Percentiles rank a stretch among this genome's conserved stretches.
phyloP scores from a whole-genome alignment of 2,113 vertebrate genomes.

The Myotis davidii region DNA sequence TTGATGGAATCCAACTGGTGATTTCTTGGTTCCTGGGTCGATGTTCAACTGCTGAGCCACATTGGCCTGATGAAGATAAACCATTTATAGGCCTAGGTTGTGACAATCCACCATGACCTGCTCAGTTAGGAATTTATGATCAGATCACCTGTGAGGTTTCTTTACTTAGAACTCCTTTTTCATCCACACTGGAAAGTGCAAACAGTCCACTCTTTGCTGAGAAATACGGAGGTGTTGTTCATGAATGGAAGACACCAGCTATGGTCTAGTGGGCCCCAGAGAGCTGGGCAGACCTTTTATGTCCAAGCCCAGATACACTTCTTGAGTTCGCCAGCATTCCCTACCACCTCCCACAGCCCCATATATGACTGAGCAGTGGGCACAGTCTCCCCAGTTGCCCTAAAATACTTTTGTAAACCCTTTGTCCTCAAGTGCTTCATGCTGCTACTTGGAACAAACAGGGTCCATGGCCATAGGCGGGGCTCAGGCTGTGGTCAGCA shows the following conservation, averaged over 20 bases:
- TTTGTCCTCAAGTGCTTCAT: background rate
- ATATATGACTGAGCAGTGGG: background rate
- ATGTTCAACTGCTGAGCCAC: too few species aligned
- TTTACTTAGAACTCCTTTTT: background rate
- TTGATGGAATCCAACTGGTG: too few species aligned
- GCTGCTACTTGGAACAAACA: background rate
- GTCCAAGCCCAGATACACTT: background rate
- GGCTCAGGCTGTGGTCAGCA: background rate
- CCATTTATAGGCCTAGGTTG: background rate
- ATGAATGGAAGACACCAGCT: background rate
- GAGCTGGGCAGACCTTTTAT: background rate
- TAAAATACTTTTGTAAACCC: background rate
- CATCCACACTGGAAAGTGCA: background rate
- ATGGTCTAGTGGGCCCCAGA: rapidly evolving
- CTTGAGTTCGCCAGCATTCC: background rate
- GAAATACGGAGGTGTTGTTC: background rate
- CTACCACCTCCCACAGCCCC: background rate
- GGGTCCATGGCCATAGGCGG: background rate
- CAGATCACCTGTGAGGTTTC: background rate
- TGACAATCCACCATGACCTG: background rate
- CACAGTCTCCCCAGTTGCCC: background rate
- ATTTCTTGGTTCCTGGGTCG: too few species aligned
- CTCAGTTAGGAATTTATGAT: background rate
- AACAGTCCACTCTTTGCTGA: background rate
- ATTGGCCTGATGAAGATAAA: background rate